Percentiles rank a stretch among this genome's conserved stretches.
Evolutionary conservation across 2,113 vertebrate species (phyloP).

Genomic region (Anser brachyrhynchus): DNA sequence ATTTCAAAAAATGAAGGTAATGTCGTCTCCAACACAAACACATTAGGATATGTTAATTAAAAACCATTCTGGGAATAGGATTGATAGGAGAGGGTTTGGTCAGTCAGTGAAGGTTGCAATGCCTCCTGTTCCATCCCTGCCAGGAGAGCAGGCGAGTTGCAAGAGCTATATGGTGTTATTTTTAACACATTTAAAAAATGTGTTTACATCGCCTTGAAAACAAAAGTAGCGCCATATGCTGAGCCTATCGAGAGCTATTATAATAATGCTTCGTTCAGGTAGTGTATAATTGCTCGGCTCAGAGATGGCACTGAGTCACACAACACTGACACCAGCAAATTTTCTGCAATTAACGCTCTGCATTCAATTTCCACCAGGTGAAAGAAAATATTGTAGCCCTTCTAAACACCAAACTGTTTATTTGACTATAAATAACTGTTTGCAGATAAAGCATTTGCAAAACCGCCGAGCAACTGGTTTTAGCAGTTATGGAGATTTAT

Average conservation of each 20-base stretch:
- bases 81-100: neutral
- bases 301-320: slow-evolving; percentile 64
- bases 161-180: slow-evolving; percentile 18
- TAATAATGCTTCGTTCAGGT: slow-evolving; percentile 57
- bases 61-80: neutral
- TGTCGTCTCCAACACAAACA: neutral
- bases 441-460: slow-evolving; percentile 46
- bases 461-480: slow-evolving; percentile 27
- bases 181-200: slow-evolving; percentile 21
- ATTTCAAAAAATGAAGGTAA: neutral
- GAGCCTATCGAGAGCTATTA: slow-evolving; percentile 56
- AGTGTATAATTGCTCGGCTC: slow-evolving; percentile 60
- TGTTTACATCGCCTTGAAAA: slow-evolving; percentile 54
- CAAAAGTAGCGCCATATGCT: slow-evolving; percentile 68
- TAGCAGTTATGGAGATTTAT: slow-evolving; percentile 32
- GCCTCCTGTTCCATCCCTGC: neutral
- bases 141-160: neutral
- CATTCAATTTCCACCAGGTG: slow-evolving; percentile 48
- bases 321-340: slow-evolving; percentile 65
- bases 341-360: slow-evolving; percentile 60
- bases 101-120: neutral
- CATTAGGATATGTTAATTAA: neutral
- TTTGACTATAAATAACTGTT: slow-evolving; percentile 54
- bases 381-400: slow-evolving; percentile 33
- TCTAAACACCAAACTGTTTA: slow-evolving; percentile 41